Conservation (phyloP, 2,797 vertebrate genomes). For the Antrozous pallidus region DNA sequence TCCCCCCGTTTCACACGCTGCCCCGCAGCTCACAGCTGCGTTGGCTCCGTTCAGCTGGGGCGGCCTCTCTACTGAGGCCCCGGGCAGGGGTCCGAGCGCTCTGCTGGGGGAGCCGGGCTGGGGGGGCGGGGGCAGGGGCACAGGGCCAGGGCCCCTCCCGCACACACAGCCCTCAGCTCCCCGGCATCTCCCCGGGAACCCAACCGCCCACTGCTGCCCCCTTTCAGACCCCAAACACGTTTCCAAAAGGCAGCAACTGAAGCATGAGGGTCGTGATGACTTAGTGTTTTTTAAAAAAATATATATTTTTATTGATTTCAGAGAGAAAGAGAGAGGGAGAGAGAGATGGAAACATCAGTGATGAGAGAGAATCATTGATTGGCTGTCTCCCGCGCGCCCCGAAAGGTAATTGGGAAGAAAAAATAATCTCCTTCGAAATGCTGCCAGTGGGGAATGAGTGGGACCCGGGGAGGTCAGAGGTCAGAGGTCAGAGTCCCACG, state of each 20-base stretch:
- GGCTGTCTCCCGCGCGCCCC: no score
- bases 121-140: fast-evolving
- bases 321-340: no score
- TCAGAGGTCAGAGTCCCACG: conserved; percentile 5
- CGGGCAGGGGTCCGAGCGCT: neutral
- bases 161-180: neutral
- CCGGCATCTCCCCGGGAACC: neutral
- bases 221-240: neutral
- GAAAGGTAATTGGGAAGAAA: conserved; percentile 14
- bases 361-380: no score
- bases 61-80: neutral
- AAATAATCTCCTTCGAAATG: conserved; percentile 42
- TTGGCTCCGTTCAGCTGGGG: neutral
- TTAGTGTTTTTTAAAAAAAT: neutral
- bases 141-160: neutral
- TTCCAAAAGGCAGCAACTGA: neutral
- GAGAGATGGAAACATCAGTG: no score
- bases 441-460: conserved; percentile 53
- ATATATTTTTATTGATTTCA: no score
- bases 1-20: neutral
- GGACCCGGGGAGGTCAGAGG: conserved; percentile 25
- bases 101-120: neutral
- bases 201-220: neutral
- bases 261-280: neutral
- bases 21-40: neutral